Percentiles rank a stretch among this genome's conserved stretches.
These are phyloP conservation scores for Epizoanthus rinbou DNA, from an alignment of 92 coral and sea anemone genomes.

Conservation along the genomic window DNA sequence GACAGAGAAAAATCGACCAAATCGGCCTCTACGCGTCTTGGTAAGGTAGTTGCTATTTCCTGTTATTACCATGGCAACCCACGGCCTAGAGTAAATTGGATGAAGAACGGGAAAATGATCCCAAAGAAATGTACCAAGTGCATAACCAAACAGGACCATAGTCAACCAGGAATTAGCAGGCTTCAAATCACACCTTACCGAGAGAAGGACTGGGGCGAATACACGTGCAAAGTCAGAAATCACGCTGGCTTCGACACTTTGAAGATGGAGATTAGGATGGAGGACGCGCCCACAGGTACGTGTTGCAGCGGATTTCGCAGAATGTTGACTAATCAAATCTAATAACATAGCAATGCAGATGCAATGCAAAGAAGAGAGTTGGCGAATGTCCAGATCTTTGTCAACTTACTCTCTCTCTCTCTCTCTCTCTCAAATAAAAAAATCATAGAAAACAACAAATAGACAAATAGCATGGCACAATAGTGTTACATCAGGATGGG, in stretches of 20 bases:
- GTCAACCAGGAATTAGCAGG: constrained; percentile 22
- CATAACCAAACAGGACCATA: constrained; percentile 31
- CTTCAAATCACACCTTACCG: constrained; percentile 48
- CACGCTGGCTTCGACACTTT: constrained; percentile 47
- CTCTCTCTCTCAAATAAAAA: too few species aligned
- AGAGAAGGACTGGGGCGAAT: constrained; percentile 50
- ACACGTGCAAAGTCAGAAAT: constrained; percentile 54
- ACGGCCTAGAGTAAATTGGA: constrained; percentile 50
- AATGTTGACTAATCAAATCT: too few species aligned
- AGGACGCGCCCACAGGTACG: constrained; percentile 7
- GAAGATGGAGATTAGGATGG: constrained; percentile 39
- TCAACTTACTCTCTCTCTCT: too few species aligned
- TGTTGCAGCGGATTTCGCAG: not conserved
- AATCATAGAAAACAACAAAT: too few species aligned
- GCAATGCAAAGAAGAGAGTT: too few species aligned
- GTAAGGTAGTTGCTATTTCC: not conserved
- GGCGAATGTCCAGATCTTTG: too few species aligned
- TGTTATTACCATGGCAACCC: constrained; percentile 49
- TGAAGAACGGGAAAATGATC: constrained; percentile 44
- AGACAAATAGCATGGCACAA: too few species aligned
- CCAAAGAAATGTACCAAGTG: constrained; percentile 44
- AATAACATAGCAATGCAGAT: too few species aligned
- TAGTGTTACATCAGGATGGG: too few species aligned
- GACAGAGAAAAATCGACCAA: constrained; percentile 11
- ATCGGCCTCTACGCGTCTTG: constrained; percentile 11